phyloP scores from a whole-genome alignment of 2,113 vertebrate genomes.

The Laticauda laticaudata region DNA sequence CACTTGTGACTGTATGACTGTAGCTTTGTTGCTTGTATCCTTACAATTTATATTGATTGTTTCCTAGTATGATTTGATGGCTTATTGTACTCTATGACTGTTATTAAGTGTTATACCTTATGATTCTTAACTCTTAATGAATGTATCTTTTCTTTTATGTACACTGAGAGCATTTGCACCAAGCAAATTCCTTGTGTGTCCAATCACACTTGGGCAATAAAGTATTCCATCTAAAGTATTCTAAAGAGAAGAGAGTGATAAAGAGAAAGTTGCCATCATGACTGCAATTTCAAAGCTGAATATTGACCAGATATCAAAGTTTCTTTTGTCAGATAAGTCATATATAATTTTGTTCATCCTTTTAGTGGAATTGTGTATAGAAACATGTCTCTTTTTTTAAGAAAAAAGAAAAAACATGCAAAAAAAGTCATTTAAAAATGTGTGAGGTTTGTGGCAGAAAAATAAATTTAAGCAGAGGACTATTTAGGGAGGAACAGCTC shows the following conservation, averaged over 20 bases:
- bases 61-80: too few species aligned
- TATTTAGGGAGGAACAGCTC: conserved; percentile 44
- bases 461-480: conserved; percentile 35
- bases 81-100: too few species aligned
- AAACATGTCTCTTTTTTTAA: background rate
- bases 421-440: background rate
- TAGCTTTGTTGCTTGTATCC: too few species aligned
- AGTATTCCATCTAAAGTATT: too few species aligned
- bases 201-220: too few species aligned
- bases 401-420: background rate
- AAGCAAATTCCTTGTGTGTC: too few species aligned
- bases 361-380: conserved; percentile 59
- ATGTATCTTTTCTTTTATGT: too few species aligned
- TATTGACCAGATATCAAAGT: conserved; percentile 74
- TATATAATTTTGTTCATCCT: conserved; percentile 70
- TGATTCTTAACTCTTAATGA: too few species aligned
- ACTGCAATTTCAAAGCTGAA: conserved; percentile 68
- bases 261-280: conserved; percentile 55
- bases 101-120: too few species aligned
- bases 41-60: too few species aligned
- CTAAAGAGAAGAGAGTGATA: conserved; percentile 42
- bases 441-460: conserved; percentile 8
- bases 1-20: too few species aligned
- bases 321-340: conserved; percentile 71
- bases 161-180: too few species aligned